Conservation (phyloP, 2,113 vertebrate species). For the Poeciliopsis prolifica region DNA sequence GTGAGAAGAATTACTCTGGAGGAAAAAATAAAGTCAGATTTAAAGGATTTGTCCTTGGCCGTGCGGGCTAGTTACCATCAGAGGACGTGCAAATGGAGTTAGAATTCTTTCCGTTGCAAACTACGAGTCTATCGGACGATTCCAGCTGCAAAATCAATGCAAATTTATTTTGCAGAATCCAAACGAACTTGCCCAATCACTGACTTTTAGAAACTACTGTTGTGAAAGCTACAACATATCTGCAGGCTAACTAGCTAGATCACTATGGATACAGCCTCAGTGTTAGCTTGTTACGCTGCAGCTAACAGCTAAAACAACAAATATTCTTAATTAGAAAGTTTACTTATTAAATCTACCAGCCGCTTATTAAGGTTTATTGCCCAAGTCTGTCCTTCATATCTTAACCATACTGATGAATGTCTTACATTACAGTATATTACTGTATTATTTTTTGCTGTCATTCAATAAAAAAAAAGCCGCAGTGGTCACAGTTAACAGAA, state of each 20-base stretch:
- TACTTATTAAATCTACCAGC: not conserved
- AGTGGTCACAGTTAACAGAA: no score
- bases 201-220: not conserved
- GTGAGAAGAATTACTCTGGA: conserved; percentile 21
- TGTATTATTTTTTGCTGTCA: not conserved
- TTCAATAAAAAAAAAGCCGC: no score
- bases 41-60: not conserved
- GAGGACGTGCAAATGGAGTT: not conserved
- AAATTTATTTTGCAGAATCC: not conserved
- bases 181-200: not conserved
- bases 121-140: not conserved
- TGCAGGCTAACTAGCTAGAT: no score
- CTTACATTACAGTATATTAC: not conserved
- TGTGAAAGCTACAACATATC: no score
- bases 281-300: no score
- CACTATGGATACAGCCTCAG: no score
- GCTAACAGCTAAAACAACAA: no score
- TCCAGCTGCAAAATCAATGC: not conserved
- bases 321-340: no score
- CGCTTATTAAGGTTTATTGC: no score
- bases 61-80: no score
- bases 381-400: not conserved
- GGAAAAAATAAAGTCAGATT: not conserved
- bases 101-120: not conserved
- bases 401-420: not conserved